Evolutionary conservation across 2,113 vertebrate genomes (phyloP).

Genomic region (Bos taurus): DNA sequence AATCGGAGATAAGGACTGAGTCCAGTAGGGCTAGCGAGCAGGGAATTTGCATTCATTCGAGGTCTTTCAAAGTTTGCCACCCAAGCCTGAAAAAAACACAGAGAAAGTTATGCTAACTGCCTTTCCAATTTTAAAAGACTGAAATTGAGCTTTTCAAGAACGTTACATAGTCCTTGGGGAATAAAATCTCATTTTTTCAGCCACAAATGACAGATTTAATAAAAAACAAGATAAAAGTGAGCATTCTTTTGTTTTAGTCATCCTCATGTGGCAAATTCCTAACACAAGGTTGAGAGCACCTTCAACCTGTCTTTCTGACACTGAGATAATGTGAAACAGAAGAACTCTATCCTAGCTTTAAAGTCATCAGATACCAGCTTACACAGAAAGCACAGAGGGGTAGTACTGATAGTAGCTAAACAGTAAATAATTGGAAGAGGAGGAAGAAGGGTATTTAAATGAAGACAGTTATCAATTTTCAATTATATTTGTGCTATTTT

Average conservation of each 20-base stretch:
- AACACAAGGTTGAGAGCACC: neutral
- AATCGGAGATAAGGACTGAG: slow-evolving; percentile 96
- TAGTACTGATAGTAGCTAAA: neutral
- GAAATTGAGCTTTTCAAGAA: neutral
- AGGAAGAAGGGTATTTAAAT: neutral
- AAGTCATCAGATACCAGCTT: neutral
- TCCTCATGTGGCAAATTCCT: neutral
- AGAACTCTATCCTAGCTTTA: neutral
- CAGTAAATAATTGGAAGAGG: neutral
- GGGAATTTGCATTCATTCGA: slow-evolving; percentile 94
- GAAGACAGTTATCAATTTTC: neutral
- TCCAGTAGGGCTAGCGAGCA: slow-evolving; percentile 94
- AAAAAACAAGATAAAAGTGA: neutral
- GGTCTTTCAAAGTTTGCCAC: slow-evolving; percentile 97
- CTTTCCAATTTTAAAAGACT: neutral
- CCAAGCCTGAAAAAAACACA: slow-evolving; percentile 85
- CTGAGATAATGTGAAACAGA: neutral
- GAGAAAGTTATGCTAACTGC: neutral
- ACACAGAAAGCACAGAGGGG: neutral
- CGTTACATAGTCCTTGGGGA: neutral
- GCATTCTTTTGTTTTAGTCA: neutral
- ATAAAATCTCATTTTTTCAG: neutral
- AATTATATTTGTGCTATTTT: neutral
- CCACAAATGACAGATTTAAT: neutral
- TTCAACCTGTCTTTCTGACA: neutral